A percentile compares a stretch with the other conserved stretches of the same genome.
phyloP scores from a whole-genome alignment of 2,797 vertebrate genomes.

The Dipus sagitta region DNA sequence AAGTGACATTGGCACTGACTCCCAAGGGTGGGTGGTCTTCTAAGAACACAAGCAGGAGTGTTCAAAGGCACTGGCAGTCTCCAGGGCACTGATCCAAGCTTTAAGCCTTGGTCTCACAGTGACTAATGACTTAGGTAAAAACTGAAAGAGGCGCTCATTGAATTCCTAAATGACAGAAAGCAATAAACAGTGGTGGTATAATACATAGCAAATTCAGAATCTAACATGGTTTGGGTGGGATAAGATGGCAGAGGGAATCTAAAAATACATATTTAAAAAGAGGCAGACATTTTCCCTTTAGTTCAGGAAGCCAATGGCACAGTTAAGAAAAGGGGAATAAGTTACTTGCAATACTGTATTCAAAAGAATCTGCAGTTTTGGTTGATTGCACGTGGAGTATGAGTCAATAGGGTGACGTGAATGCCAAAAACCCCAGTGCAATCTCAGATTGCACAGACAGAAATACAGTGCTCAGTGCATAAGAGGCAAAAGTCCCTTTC shows the following conservation, averaged over 20 bases:
- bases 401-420: slow-evolving; percentile 22
- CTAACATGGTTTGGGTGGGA: neutral
- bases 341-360: neutral
- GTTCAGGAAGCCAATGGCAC: slow-evolving; percentile 14
- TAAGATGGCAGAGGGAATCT: neutral
- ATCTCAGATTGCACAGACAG: slow-evolving; percentile 16
- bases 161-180: slow-evolving; percentile 18
- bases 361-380: neutral
- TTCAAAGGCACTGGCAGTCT: neutral
- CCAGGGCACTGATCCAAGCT: neutral
- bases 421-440: slow-evolving; percentile 25
- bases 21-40: neutral
- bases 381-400: neutral
- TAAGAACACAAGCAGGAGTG: neutral
- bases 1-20: neutral
- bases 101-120: neutral
- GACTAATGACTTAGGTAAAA: neutral
- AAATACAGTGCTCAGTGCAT: neutral
- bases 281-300: neutral
- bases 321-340: slow-evolving; percentile 34
- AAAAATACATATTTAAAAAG: slow-evolving; percentile 15
- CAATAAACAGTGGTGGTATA: neutral
- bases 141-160: slow-evolving; percentile 20
- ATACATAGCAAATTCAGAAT: neutral
- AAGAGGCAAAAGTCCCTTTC: slow-evolving; percentile 57